A percentile compares a stretch with the other conserved stretches of the same genome.
Conservation (phyloP, 2,888 invertebrate genomes). For the Scaeva pyrastri region DNA sequence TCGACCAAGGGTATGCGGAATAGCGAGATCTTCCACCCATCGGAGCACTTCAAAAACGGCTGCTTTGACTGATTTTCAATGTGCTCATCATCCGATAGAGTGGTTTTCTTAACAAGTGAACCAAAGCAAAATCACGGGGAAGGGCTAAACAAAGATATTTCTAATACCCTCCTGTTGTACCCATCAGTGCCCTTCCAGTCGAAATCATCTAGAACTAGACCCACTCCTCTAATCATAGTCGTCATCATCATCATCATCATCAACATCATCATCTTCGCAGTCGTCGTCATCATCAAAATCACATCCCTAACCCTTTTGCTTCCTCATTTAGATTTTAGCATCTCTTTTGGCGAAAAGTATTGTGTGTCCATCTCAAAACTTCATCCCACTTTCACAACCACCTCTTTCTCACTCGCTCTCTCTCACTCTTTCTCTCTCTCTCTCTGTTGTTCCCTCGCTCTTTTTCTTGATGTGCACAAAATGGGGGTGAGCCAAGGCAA, state of each 20-base stretch:
- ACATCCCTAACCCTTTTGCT: conserved; percentile 71
- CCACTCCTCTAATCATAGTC: conserved; percentile 25
- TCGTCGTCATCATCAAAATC: conserved; percentile 35
- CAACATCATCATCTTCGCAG: conserved; percentile 19
- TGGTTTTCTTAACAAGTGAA: conserved; percentile 74
- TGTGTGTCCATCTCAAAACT: conserved; percentile 60
- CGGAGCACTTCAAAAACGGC: conserved; percentile 69
- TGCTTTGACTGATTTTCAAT: conserved; percentile 75
- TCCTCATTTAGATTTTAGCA: conserved; percentile 47
- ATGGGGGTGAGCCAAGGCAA: background rate
- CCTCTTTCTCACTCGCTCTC: too few species aligned
- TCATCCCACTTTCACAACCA: background rate
- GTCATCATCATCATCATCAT: conserved; percentile 33
- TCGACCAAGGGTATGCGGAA: background rate
- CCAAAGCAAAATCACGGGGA: conserved; percentile 63
- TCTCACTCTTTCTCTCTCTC: background rate
- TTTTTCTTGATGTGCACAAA: background rate
- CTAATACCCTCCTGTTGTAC: conserved; percentile 59
- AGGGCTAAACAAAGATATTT: conserved; percentile 71
- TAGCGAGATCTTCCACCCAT: conserved; percentile 54
- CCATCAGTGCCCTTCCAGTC: conserved; percentile 15
- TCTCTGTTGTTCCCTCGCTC: too few species aligned
- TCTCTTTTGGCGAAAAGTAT: conserved; percentile 34
- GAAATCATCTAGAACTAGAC: background rate
- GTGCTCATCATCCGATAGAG: conserved; percentile 76